Evolutionary conservation across 2,888 invertebrate species (phyloP).

Genomic region (Catocala sponsa): DNA sequence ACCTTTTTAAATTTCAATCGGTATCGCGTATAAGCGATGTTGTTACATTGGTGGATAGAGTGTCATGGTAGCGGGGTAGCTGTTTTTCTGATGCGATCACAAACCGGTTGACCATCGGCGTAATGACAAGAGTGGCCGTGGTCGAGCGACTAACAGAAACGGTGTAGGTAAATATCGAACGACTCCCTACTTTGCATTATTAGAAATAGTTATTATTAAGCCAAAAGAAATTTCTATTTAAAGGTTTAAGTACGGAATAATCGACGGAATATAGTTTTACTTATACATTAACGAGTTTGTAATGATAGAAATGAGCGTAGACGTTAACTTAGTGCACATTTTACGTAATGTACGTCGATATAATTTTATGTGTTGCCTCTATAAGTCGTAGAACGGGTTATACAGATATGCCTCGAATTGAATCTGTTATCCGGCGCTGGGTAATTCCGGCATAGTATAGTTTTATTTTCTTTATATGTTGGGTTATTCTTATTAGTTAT

Average conservation of each 20-base stretch:
- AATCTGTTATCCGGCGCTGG: conserved; percentile 7
- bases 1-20: conserved; percentile 28
- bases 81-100: conserved; percentile 86
- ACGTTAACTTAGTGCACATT: neutral
- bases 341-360: neutral
- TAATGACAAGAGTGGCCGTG: conserved; percentile 74
- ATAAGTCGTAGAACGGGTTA: conserved; percentile 25
- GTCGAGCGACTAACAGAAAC: conserved; percentile 62
- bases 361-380: conserved; percentile 9
- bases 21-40: conserved; percentile 11
- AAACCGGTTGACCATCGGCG: conserved; percentile 85
- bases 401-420: conserved; percentile 14
- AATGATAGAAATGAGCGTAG: neutral
- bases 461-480: too few species aligned
- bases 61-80: conserved; percentile 75
- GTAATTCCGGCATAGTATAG: neutral
- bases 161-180: conserved; percentile 75
- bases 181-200: conserved; percentile 77
- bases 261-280: neutral
- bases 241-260: conserved; percentile 5
- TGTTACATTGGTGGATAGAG: conserved; percentile 24
- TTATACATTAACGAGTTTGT: neutral
- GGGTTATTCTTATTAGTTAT: too few species aligned
- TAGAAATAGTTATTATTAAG: conserved; percentile 62
- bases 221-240: conserved; percentile 43